Conservation (phyloP, 2,888 invertebrate genomes). For the Xanthia togata region DNA sequence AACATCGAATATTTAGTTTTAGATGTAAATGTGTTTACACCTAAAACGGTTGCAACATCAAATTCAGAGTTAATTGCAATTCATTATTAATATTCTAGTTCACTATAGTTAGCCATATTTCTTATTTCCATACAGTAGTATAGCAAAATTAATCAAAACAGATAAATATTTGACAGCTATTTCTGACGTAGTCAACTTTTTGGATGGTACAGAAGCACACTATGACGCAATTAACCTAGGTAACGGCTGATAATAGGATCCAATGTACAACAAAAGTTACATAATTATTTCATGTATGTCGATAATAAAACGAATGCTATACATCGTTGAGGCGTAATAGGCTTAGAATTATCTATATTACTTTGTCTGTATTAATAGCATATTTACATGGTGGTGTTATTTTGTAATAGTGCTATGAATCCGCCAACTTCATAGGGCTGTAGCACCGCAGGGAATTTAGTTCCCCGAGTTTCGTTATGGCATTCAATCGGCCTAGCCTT, state of each 20-base stretch:
- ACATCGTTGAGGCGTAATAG: conserved; percentile 12
- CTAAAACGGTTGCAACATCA: too few relatives aligned
- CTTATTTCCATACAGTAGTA: too few relatives aligned
- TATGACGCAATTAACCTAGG: conserved; percentile 17
- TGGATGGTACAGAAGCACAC: not conserved
- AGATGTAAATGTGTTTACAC: too few relatives aligned
- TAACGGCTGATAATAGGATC: not conserved
- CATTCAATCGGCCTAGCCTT: not conserved
- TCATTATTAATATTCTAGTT: too few relatives aligned
- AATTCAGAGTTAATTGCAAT: too few relatives aligned
- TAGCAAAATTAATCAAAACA: too few relatives aligned
- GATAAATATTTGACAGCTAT: too few relatives aligned
- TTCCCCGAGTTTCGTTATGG: not conserved
- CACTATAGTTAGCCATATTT: too few relatives aligned
- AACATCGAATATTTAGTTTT: too few relatives aligned
- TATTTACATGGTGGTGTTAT: not conserved
- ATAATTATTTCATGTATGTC: conserved; percentile 18
- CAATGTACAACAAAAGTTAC: conserved; percentile 13
- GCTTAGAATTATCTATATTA: too few relatives aligned
- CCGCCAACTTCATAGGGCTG: not conserved
- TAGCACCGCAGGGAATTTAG: not conserved
- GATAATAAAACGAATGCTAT: conserved; percentile 18
- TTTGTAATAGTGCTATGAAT: not conserved
- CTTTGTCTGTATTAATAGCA: not conserved
- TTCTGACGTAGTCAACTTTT: too few relatives aligned